Percentiles rank a stretch among this genome's conserved stretches.
Evolutionary conservation across 1,140 invertebrate species (phyloP).

Genomic region (Copidosoma floridanum): DNA sequence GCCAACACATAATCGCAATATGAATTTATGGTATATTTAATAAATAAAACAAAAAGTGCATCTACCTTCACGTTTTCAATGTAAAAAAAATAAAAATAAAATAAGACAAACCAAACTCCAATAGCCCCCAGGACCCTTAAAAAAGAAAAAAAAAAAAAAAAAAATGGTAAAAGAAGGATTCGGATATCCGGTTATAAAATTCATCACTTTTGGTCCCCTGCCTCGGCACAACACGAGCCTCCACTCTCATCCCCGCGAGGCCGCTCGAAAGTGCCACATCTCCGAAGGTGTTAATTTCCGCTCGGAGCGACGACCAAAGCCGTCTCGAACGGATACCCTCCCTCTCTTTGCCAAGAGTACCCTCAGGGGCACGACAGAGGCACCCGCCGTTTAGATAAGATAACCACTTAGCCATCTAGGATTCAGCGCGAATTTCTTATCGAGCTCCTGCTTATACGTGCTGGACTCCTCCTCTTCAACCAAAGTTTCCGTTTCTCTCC

Average conservation of each 20-base stretch:
- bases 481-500: not conserved
- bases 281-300: slow-evolving; percentile 47
- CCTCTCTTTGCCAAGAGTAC: not conserved
- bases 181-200: slow-evolving; percentile 32
- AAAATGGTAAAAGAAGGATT: too few species aligned
- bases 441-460: not conserved
- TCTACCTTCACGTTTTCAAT: too few species aligned
- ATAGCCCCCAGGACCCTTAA: too few species aligned
- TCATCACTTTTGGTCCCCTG: slow-evolving; percentile 45
- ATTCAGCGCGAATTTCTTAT: slow-evolving; percentile 37
- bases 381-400: slow-evolving; percentile 50
- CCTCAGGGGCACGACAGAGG: not conserved
- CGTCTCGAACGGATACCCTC: not conserved
- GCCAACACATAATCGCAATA: too few species aligned
- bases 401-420: slow-evolving; percentile 49
- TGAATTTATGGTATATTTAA: too few species aligned
- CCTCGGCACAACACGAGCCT: too few species aligned
- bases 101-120: too few species aligned
- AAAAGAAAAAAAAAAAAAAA: too few species aligned
- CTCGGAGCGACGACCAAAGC: slow-evolving; percentile 39
- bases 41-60: too few species aligned
- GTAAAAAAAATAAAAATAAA: too few species aligned
- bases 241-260: too few species aligned
- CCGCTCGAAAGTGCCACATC: too few species aligned
- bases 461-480: not conserved